Base-by-base conservation (phyloP, 2,888 invertebrate species). In the Teleogryllus oceanicus region DNA sequence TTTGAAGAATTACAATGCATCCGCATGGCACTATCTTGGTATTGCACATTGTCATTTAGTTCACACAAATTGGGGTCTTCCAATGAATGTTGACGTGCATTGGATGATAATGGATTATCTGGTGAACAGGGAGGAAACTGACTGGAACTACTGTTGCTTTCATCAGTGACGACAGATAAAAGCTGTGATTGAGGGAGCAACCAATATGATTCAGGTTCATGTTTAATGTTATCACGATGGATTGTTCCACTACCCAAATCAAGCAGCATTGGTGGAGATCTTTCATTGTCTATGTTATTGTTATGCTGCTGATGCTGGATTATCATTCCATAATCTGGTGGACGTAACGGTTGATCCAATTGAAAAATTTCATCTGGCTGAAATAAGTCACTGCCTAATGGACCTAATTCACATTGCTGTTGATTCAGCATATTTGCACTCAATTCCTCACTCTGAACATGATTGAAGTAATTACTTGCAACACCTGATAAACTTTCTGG, bases 291-390 rank as follows among this genome's bases (percentile, higher is more conserved):
- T n/a, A 76, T 74, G 78, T 37, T 50, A 16, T 24, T 50, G 49
- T 80, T 78, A n/a, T 78, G 74, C 75, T 84, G 83, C 78, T 88
- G 88, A 83, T 90, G 90, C 82, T 89, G 87, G 0, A 84, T 83
- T 77, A 84, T 84, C 20, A 50, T 80, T 79, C 78, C n/a, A 49
- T 79, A 81, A 49, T 80, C 82, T 13, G 80, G 76, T 13, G 81
- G 74, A n/a, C 82, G 78, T 16, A 93, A 89, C 0, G 93, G 93
- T 85, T 93, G 93, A 84, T 93, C 93, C 81, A 93, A 86, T 85
- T 93, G 93, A 86, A 94, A 94, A 82, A 94, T 93, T 86, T 94
- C 93, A 85, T 93, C 93, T 0, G 94, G 93, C 85, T 93, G 93
- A 85, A 93, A 93, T 49, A 93, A 88, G 84, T 94, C 93, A 75